Evolutionary conservation across 2,888 invertebrate genomes (phyloP), one percentile per base, ranked within the genome.

Genomic region (Micoletzkya japonica): DNA sequence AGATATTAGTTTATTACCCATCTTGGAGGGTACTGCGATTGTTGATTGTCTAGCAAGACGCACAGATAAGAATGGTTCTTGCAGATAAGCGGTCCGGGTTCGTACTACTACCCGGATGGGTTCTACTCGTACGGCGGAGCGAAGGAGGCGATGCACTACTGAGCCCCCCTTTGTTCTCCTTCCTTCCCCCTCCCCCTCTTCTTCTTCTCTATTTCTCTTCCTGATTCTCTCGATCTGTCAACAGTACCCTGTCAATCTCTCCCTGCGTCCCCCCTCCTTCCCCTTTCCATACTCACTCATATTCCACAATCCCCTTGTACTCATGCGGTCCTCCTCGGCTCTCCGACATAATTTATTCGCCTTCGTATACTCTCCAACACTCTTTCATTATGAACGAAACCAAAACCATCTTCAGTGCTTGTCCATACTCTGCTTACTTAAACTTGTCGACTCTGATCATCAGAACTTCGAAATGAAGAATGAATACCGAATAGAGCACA

Each of bases 51-150:
- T 50, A n/a, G 50, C 50, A 50, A 50, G 4, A 50, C 24, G n/a
- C 4, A 39, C 39, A 39, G 6, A 10, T 56, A 34, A 32, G 17
- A n/a, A n/a, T 4, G 6, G 6, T 20, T 50, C 17, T 56, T 68
- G 20, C 68, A 68, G 68, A 68, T 68, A 14, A 68, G 68, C 28
- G 68, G 57, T 4, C 68, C 68, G 17, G 68, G 57, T 20, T 68
- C 68, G 14, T 68, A 68, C 58, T 68, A 58, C 68, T 68, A 68
- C 24, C 68, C 68, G 20, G 68, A 68, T 6, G 50, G 63, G 0
- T 68, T 49, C 68, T 57, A 57, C 49, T 44, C 57, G 0, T 68
- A 58, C 49, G 58, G 49, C 10, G 24, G 17, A 17, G 30, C 14
- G 14, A 54, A 54, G 54, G 17, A 24, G 24, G 17, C 54, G 17